Evolutionary conservation across 2,113 vertebrate species (phyloP), one percentile per base, ranked within the genome.

Genomic region (Lucifuga dentata): DNA sequence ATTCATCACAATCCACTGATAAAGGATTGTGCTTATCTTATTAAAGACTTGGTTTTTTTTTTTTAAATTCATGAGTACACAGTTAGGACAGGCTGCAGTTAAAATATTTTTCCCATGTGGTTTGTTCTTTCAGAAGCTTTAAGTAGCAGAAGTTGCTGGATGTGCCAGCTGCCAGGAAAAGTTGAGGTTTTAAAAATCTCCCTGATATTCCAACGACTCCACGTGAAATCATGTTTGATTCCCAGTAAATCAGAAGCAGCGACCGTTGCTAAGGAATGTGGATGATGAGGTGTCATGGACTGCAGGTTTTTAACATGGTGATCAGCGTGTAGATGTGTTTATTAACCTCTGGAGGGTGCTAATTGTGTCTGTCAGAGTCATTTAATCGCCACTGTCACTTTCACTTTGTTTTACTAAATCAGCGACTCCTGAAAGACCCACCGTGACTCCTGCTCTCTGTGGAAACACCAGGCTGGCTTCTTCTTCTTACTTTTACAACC

Each of bases 321-420:
- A 73, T 86, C 68, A 68, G 24, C 56, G 78, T 74, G 64, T 78
- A 86, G 84, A 89, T 83, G 84, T 89, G 89, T 88, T 88, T 82
- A 87, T 91, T 90, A 90, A 91, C 88, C 90, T 87, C 82, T 76
- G 78, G 69, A 84, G 82, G 81, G 73, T 63, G 76, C 81, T 91
- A 89, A 91, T 91, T 88, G 86, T 86, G 77, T 89, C 89, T 90
- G 89, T 91, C 89, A 91, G 86, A 88, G 73, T 76, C 70, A 74
- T 85, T 91, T 92, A 90, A 88, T 88, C 87, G 80, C 66, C 53
- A 56, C 73, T 66, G 81, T 87, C 86, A 75, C 82, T 81, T 86
- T 85, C 87, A 85, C 78, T 89, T 80, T 83, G 65, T 68, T 70
- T 56, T 44, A 41, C 76, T 78, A 78, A 85, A 73, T 86, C 70